Conservation (phyloP, 2,888 invertebrate genomes). For the Nephrotoma flavescens region DNA sequence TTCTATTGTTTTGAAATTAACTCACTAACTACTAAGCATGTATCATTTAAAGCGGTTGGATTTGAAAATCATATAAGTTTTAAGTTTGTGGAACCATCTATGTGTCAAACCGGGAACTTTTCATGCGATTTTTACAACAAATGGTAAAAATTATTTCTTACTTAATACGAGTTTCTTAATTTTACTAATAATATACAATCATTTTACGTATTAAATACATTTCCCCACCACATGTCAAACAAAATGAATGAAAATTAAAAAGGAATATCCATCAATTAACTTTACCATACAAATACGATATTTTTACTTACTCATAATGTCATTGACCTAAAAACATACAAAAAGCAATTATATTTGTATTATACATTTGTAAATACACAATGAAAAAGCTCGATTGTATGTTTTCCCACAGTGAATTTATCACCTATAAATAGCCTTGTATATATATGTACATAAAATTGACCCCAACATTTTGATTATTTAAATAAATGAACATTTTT, state of each 20-base stretch:
- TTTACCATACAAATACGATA: background rate
- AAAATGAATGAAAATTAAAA: background rate
- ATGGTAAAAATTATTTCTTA: no score
- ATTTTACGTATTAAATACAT: background rate
- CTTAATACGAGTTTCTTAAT: background rate
- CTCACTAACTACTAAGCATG: no score
- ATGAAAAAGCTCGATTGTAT: background rate
- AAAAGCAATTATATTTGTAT: background rate
- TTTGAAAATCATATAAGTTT: no score
- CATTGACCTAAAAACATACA: background rate
- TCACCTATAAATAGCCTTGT: background rate
- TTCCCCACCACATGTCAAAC: background rate
- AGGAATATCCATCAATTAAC: background rate
- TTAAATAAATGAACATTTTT: background rate
- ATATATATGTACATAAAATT: background rate
- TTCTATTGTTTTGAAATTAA: no score
- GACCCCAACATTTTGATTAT: background rate
- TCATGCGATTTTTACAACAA: no score
- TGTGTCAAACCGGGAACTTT: no score
- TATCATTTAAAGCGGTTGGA: no score
- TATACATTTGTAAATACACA: background rate
- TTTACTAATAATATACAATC: background rate
- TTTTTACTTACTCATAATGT: background rate
- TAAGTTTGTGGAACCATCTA: no score
- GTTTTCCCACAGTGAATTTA: background rate